Conservation (phyloP, 37 sponge, comb jelly and placozoan species). For the Dysidea cf. avara region DNA sequence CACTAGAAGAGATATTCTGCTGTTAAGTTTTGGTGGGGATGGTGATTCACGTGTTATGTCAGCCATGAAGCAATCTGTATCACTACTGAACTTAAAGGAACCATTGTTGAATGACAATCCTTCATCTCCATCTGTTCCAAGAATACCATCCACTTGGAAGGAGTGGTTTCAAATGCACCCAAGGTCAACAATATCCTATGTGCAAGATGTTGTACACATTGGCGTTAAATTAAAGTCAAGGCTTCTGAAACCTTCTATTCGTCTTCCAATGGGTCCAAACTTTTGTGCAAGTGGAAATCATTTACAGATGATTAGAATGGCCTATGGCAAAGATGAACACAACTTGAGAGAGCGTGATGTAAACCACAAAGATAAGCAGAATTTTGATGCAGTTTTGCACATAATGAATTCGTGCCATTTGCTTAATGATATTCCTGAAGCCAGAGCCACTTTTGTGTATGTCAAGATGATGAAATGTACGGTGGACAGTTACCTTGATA, state of each 20-base stretch:
- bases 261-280: conserved; percentile 18
- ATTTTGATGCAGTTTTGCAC: no score
- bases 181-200: conserved; percentile 37
- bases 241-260: conserved; percentile 39
- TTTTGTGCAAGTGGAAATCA: conserved; percentile 50
- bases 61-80: conserved; percentile 37
- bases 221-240: conserved; percentile 42
- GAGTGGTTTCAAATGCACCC: conserved; percentile 26
- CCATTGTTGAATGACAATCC: conserved; percentile 8
- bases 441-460: conserved; percentile 32
- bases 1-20: conserved; percentile 29
- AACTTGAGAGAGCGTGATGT: conserved; percentile 30
- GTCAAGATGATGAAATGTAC: conserved; percentile 14
- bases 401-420: conserved; percentile 16
- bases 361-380: conserved; percentile 50
- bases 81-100: neutral
- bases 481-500: conserved; percentile 54
- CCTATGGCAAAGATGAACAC: conserved; percentile 43
- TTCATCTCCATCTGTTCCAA: neutral
- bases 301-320: conserved; percentile 11
- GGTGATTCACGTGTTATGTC: conserved; percentile 55
- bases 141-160: conserved; percentile 35
- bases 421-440: conserved; percentile 40
- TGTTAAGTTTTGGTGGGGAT: conserved; percentile 54
- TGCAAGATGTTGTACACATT: conserved; percentile 55